Percentiles rank a stretch among this genome's conserved stretches.
phyloP scores from a whole-genome alignment of 2,888 invertebrate species.

The Leptogaster cylindrica region DNA sequence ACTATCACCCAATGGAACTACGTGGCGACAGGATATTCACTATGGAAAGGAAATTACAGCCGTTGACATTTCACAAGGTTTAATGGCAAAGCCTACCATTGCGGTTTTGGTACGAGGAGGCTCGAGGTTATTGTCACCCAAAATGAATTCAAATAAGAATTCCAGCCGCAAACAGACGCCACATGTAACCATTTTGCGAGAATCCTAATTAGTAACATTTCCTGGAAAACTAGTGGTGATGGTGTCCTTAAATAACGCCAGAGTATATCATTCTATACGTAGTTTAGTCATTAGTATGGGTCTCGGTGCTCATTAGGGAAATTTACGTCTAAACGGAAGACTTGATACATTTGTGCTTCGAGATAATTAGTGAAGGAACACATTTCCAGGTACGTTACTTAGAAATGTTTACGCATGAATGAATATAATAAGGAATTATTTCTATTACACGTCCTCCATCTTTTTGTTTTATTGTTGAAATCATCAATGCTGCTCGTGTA shows the following conservation, averaged over 20 bases:
- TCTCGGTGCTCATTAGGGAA: conserved; percentile 26
- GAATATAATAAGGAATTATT: too few relatives aligned
- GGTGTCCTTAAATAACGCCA: conserved; percentile 14
- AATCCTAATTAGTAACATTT: conserved; percentile 34
- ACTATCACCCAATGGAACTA: not conserved
- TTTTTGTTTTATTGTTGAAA: too few relatives aligned
- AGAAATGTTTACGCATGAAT: too few relatives aligned
- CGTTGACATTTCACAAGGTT: not conserved
- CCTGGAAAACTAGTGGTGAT: conserved; percentile 26
- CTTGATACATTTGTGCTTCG: conserved; percentile 20
- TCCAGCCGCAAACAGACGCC: not conserved
- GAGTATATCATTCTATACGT: conserved; percentile 31
- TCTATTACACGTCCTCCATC: too few relatives aligned
- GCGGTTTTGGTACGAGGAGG: not conserved
- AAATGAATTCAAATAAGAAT: conserved; percentile 33
- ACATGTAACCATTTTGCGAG: conserved; percentile 11
- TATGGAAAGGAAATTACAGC: not conserved
- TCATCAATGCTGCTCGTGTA: too few relatives aligned
- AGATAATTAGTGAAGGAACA: conserved; percentile 33
- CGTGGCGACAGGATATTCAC: not conserved
- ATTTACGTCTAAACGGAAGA: conserved; percentile 27
- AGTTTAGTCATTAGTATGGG: conserved; percentile 34
- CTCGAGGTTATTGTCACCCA: not conserved
- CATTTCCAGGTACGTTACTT: too few relatives aligned
- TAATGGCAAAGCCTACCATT: not conserved